phyloP scores from a whole-genome alignment of 2,797 vertebrate genomes.

The Gymnoscopelus braueri region DNA sequence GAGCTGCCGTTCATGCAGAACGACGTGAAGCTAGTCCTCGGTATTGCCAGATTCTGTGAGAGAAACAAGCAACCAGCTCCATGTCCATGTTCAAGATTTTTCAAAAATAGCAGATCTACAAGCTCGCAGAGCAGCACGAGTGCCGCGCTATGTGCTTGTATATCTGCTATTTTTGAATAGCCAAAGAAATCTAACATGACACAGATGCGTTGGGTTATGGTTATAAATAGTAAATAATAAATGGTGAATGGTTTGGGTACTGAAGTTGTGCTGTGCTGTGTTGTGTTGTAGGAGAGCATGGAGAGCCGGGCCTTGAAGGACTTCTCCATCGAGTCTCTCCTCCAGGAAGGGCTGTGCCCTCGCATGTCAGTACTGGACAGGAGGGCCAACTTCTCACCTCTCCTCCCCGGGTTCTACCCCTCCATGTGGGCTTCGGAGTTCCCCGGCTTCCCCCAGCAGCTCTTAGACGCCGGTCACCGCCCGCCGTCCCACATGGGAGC shows the following conservation, averaged over 20 bases:
- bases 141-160: too few species aligned
- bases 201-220: too few species aligned
- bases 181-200: too few species aligned
- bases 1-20: too few species aligned
- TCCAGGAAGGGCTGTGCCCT: constrained; percentile 94
- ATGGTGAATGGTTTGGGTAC: neutral
- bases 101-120: too few species aligned
- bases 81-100: too few species aligned
- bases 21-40: too few species aligned
- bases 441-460: constrained; percentile 86
- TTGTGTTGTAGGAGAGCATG: constrained; percentile 77
- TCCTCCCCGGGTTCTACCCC: constrained; percentile 91
- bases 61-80: too few species aligned
- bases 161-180: too few species aligned
- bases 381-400: constrained; percentile 87
- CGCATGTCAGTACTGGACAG: constrained; percentile 88
- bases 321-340: constrained; percentile 95
- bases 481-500: constrained; percentile 52
- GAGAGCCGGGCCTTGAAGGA: constrained; percentile 88
- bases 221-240: too few species aligned
- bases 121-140: too few species aligned
- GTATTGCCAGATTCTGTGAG: too few species aligned
- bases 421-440: constrained; percentile 92
- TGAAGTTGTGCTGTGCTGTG: neutral
- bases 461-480: constrained; percentile 78